A percentile compares a stretch with the other conserved stretches of the same genome.
These are phyloP conservation scores for Tokudaia muenninki DNA, from an alignment of 2,797 vertebrate species.

Conservation along the genomic window DNA sequence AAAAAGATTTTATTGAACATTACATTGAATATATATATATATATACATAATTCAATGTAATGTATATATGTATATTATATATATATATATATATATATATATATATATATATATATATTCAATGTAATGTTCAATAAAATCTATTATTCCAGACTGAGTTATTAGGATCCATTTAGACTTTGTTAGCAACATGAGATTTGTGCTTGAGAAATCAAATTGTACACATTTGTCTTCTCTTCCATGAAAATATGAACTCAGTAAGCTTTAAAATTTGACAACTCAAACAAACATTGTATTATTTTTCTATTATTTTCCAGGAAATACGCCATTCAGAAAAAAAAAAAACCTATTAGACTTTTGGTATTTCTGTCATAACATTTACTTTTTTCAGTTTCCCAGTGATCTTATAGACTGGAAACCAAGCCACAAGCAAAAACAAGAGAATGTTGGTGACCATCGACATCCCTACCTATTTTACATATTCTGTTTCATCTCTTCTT, in stretches of 20 bases:
- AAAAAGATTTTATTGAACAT: too few species aligned
- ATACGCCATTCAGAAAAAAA: background rate
- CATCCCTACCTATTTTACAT: background rate
- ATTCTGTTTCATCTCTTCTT: slow-evolving; percentile 19
- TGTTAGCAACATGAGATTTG: background rate
- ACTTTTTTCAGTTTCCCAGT: background rate
- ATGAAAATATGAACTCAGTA: background rate
- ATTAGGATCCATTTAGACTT: background rate
- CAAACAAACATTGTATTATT: background rate
- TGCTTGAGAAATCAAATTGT: background rate
- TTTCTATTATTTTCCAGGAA: background rate
- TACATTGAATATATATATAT: too few species aligned
- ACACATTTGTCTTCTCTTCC: background rate
- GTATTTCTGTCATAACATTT: background rate
- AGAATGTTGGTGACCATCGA: background rate
- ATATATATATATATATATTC: background rate
- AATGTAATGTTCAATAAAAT: too few species aligned
- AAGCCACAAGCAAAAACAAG: slow-evolving; percentile 4
- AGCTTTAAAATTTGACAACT: slow-evolving; percentile 16
- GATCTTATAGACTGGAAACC: background rate
- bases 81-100: background rate
- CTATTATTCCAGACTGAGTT: background rate
- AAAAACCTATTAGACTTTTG: background rate
- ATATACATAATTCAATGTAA: too few species aligned
- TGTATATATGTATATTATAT: background rate